phyloP scores from a whole-genome alignment of 2,888 invertebrate species.

The Hoplodrina blanda region DNA sequence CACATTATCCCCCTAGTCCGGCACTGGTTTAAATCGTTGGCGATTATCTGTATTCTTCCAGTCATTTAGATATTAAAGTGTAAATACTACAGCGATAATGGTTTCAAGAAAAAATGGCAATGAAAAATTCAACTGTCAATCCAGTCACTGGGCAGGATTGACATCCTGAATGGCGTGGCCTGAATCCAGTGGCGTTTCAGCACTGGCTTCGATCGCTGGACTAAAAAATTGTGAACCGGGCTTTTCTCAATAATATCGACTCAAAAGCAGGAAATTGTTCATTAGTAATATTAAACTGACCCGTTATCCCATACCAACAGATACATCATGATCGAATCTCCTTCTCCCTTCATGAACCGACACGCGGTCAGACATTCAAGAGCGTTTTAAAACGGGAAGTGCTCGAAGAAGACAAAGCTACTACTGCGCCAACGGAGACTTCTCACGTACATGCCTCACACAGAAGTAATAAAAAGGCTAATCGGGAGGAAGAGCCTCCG shows the following conservation, averaged over 20 bases:
- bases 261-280: not conserved
- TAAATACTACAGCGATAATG: too few relatives aligned
- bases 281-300: not conserved
- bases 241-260: not conserved
- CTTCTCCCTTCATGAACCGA: slow-evolving; percentile 85
- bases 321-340: slow-evolving; percentile 87
- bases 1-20: too few relatives aligned
- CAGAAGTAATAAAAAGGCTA: slow-evolving; percentile 68
- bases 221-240: too few relatives aligned
- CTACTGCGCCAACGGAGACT: slow-evolving; percentile 60
- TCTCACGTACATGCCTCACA: slow-evolving; percentile 57
- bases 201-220: too few relatives aligned
- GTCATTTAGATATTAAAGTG: too few relatives aligned
- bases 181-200: too few relatives aligned
- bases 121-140: too few relatives aligned
- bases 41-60: too few relatives aligned
- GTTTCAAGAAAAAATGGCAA: too few relatives aligned
- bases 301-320: slow-evolving; percentile 63
- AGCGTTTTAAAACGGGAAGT: slow-evolving; percentile 83
- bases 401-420: slow-evolving; percentile 69
- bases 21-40: too few relatives aligned
- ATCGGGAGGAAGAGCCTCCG: slow-evolving; percentile 64
- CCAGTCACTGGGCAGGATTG: too few relatives aligned
- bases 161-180: too few relatives aligned
- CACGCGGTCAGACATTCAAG: slow-evolving; percentile 86